These are phyloP conservation scores for Clamator glandarius DNA, from an alignment of 2,797 vertebrate genomes.

Conservation along the genomic window DNA sequence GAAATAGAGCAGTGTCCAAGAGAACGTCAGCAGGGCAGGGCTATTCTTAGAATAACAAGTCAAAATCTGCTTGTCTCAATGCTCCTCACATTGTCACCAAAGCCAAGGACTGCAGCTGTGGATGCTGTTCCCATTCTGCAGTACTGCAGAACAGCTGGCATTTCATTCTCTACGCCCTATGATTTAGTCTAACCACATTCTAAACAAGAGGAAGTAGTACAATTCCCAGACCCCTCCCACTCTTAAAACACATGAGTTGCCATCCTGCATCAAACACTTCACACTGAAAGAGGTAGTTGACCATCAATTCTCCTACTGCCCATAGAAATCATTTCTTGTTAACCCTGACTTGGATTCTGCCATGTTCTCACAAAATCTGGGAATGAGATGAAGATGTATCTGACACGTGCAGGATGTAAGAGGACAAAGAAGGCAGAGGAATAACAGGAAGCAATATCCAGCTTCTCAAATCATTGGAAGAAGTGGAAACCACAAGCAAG, in stretches of 20 bases:
- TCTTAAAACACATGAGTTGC: background rate
- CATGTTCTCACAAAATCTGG: background rate
- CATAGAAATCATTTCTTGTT: background rate
- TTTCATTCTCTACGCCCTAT: constrained; percentile 57
- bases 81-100: constrained; percentile 69
- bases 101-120: constrained; percentile 63
- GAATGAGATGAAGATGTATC: background rate
- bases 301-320: background rate
- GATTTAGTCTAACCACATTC: constrained; percentile 76
- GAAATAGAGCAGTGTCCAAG: constrained; percentile 17
- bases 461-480: background rate
- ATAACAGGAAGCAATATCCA: background rate
- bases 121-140: constrained; percentile 11
- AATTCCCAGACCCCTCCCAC: constrained; percentile 43
- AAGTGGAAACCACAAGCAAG: background rate
- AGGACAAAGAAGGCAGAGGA: background rate
- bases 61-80: constrained; percentile 68
- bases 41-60: constrained; percentile 63
- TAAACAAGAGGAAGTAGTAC: constrained; percentile 69
- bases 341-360: background rate
- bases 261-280: background rate
- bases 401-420: background rate
- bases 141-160: constrained; percentile 67
- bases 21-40: constrained; percentile 41
- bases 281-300: background rate